Base-by-base conservation (phyloP, 2,113 vertebrate genomes). In the Symphodus melops region DNA sequence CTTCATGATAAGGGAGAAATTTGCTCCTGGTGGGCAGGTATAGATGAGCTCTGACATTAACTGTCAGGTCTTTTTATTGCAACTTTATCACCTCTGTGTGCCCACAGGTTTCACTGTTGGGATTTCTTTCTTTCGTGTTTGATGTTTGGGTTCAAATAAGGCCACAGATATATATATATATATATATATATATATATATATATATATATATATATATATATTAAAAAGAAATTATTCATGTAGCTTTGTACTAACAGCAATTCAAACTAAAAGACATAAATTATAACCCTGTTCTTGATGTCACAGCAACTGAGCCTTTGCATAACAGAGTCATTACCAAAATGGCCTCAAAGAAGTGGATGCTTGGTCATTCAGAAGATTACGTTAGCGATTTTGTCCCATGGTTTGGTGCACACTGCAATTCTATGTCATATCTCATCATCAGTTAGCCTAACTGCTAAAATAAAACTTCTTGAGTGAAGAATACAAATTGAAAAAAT, bases 1-100 rank as follows among this genome's bases (percentile, higher is more conserved):
- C 86, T 79, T 76, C 76, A 82, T 83, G 91, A 91, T 89, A 90
- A 91, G 86, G 66, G 57, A 71, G 84, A 79, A 81, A 85, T 89
- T 89, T 86, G 72, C 79, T 82, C 60, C 83, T 82, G 62, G 84
- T 83, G 84, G 86, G 84, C 83, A 81, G 81, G 87, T 83, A 77
- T 79, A 82, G 72, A 77, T 59, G 75, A 77, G 77, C 75, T 87
- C 84, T 91, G 83, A 91, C 86, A 83, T 88, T 49, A 59, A 78
- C 86, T 86, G 84, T 84, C 89, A 86, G 62, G 67, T 79, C 79
- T 61, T 75, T 74, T 91, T 65, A 90, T 80, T 74, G 83, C 88
- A 87, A 81, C 86, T 83, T 72, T 75, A 77, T 86, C 84, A 88
- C 85, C 85, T 88, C 82, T 21, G 65, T 82, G 55, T 67, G 66